Evolutionary conservation across 2,113 vertebrate genomes (phyloP), one percentile per base, ranked within the genome.

Genomic region (Myxocyprinus asiaticus): DNA sequence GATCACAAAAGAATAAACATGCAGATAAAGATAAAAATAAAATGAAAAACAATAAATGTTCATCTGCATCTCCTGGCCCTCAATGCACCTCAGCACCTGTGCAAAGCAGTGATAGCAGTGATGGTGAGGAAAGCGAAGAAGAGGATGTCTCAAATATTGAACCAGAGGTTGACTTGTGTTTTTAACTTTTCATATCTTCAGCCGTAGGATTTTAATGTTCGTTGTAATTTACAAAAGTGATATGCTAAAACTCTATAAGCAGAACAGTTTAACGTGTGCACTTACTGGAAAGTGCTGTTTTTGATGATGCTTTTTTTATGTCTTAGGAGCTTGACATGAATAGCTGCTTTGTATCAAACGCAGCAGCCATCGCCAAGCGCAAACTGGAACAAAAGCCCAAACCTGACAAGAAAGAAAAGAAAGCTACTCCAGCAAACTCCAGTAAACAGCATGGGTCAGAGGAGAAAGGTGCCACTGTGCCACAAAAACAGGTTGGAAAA

Each of bases 291-390:
- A 58, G 15, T n/a, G 44, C 33, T 78, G 5, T 0, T 42, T 15
- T 10, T 59, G 9, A 56, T 5, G 82, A 73, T 33, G 22, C 50
- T 0, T 7, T 71, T 63, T 44, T 68, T 70, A 4, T 47, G 17
- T 76, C 11, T 47, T 74, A 92, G 92, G 85, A 85, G 69, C 83
- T 90, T 59, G 79, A 89, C 77, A 85, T 90, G 81, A 87, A 84
- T 75, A 86, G 87, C 84, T 87, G 85, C 51, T 78, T 80, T 67
- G 63, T 85, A 63, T 79, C 83, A 56, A 84, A 83, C 15, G 70
- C 86, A 47, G 76, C 88, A 47, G 76, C 69, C 22, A 79, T 58
- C 8, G 81, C 83, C 0, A 76, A 88, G 66, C 85, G 85, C 48
- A 84, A 79, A 47, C 44, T 76, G 44, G 81, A 85, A 44, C 76